phyloP scores from a whole-genome alignment of 1,140 invertebrate species.

The Gonatopus flavifemur region DNA sequence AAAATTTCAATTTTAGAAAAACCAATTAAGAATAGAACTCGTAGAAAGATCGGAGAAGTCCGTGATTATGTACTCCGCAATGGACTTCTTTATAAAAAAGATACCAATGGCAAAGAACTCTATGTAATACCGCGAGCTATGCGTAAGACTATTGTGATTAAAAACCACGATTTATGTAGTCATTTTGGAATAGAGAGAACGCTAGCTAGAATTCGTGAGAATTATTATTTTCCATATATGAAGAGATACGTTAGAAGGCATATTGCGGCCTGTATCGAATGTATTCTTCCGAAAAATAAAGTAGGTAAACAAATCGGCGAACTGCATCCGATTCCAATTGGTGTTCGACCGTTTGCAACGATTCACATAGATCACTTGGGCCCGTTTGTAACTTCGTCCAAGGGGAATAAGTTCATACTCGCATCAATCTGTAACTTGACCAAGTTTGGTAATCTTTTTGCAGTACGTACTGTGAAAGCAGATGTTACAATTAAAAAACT shows the following conservation, averaged over 20 bases:
- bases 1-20: no score
- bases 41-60: conserved; percentile 6
- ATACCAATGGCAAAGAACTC: neutral
- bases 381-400: conserved; percentile 15
- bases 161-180: conserved; percentile 9
- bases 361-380: conserved; percentile 30
- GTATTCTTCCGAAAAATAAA: conserved; percentile 20
- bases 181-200: conserved; percentile 17
- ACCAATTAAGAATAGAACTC: no score
- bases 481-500: neutral
- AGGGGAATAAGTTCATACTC: conserved; percentile 34
- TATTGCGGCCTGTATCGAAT: conserved; percentile 19
- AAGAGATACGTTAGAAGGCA: conserved; percentile 16
- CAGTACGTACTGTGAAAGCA: neutral
- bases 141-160: neutral
- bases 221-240: conserved; percentile 24
- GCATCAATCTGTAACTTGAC: conserved; percentile 33
- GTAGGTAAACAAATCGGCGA: conserved; percentile 18
- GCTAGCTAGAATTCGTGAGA: neutral
- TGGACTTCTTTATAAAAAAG: conserved; percentile 13
- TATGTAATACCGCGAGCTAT: conserved; percentile 2
- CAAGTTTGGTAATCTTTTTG: conserved; percentile 19
- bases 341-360: conserved; percentile 9
- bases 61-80: conserved; percentile 9
- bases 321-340: conserved; percentile 20